These are phyloP conservation scores for Ophthalmolycus amberensis DNA, from an alignment of 2,113 vertebrate genomes.

Conservation along the genomic window DNA sequence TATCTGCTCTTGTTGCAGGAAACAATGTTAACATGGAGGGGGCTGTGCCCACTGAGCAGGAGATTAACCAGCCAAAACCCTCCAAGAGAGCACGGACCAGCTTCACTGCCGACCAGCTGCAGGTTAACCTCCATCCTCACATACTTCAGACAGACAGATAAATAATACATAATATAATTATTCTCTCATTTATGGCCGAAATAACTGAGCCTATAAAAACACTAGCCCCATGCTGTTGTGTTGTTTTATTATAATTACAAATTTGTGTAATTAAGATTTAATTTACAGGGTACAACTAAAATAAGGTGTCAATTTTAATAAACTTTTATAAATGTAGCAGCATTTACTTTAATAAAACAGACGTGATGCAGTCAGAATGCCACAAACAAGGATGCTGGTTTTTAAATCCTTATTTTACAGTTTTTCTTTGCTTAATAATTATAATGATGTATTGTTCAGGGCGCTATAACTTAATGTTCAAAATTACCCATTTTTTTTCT, in stretches of 20 bases:
- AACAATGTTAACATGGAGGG: conserved; percentile 92
- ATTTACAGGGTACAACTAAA: neutral
- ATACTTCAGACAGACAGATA: neutral
- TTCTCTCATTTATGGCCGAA: neutral
- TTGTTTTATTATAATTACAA: neutral
- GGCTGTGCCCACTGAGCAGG: conserved; percentile 91
- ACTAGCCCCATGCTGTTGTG: neutral
- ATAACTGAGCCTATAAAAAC: neutral
- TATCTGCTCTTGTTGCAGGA: conserved; percentile 78
- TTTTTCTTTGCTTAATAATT: neutral
- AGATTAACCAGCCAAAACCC: conserved; percentile 93
- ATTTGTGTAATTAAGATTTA: neutral
- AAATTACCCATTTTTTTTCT: neutral
- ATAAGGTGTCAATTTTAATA: neutral
- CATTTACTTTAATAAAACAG: neutral
- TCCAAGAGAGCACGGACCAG: conserved; percentile 97
- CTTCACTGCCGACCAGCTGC: conserved; percentile 98
- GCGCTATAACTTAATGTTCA: neutral
- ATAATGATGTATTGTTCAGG: neutral
- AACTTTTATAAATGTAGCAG: neutral
- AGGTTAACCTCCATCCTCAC: conserved; percentile 80
- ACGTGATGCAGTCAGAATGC: neutral
- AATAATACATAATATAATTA: neutral
- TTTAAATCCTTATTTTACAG: neutral
- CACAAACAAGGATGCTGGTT: neutral